Percentiles rank a stretch among this genome's conserved stretches.
Conservation (phyloP, 2,888 invertebrate species). For the Oeneis ivallda region DNA sequence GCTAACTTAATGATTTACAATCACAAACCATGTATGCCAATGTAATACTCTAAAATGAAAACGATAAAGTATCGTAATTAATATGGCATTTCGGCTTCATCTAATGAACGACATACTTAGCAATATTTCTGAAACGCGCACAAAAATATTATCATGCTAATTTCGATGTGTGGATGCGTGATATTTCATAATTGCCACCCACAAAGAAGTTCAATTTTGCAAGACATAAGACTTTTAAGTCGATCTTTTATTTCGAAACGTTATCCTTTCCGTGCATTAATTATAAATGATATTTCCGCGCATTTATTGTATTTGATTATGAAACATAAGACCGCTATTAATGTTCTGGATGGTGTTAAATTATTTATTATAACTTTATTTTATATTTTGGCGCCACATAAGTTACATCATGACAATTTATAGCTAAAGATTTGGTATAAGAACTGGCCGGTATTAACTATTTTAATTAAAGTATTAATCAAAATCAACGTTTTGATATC, state of each 20-base stretch:
- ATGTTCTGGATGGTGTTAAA: background rate
- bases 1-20: background rate
- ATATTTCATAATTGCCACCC: no score
- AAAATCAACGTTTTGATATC: slow-evolving; percentile 1
- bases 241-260: background rate
- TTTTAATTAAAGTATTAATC: background rate
- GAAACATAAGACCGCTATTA: background rate
- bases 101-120: no score
- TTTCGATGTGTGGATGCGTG: no score
- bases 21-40: background rate
- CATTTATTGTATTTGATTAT: no score
- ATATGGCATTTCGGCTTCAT: no score
- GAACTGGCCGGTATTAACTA: background rate
- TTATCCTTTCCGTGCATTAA: no score
- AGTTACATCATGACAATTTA: slow-evolving; percentile 6
- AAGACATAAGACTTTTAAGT: background rate
- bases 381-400: slow-evolving; percentile 1
- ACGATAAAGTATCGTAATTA: background rate
- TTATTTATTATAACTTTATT: slow-evolving; percentile 9
- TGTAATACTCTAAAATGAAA: background rate
- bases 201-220: background rate
- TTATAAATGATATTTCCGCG: no score
- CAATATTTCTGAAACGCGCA: no score
- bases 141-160: no score
- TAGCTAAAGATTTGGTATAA: background rate